Evolutionary conservation across 2,113 vertebrate genomes (phyloP).

Genomic region (Scytalopus superciliaris): DNA sequence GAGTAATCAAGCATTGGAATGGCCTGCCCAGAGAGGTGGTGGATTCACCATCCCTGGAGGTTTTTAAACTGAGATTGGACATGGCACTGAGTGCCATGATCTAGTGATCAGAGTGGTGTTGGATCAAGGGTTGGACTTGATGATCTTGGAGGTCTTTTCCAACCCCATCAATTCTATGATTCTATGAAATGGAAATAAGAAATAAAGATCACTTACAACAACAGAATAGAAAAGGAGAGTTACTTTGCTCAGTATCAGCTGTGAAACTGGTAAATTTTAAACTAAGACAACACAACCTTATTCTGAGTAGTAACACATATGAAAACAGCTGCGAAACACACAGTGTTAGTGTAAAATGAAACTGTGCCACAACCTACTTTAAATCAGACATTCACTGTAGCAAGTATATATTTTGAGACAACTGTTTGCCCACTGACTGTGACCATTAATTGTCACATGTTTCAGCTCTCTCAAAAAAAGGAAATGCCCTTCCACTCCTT

Average conservation of each 20-base stretch:
- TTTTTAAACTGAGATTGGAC: too few species aligned
- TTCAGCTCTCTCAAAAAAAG: neutral
- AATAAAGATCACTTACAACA: neutral
- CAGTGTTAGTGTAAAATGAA: neutral
- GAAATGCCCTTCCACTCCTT: neutral
- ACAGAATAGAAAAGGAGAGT: neutral
- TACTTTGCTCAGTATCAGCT: neutral
- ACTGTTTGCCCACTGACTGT: neutral
- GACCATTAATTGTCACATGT: neutral
- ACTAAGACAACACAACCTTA: neutral
- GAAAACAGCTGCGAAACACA: neutral
- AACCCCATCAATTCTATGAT: fast-evolving
- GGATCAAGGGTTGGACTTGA: too few species aligned
- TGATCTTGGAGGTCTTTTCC: too few species aligned
- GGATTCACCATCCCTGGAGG: too few species aligned
- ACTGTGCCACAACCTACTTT: neutral
- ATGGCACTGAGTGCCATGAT: too few species aligned
- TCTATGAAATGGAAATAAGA: neutral
- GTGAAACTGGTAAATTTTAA: neutral
- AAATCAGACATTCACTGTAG: neutral
- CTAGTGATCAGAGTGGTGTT: too few species aligned
- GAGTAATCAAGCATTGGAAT: too few species aligned
- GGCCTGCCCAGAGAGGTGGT: too few species aligned
- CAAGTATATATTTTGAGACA: neutral
- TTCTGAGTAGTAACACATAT: neutral